Percentiles rank a stretch among this genome's conserved stretches.
phyloP scores from a whole-genome alignment of 30 jellyfish, hydroid and myxozoan genomes.

The Clytia hemisphaerica region DNA sequence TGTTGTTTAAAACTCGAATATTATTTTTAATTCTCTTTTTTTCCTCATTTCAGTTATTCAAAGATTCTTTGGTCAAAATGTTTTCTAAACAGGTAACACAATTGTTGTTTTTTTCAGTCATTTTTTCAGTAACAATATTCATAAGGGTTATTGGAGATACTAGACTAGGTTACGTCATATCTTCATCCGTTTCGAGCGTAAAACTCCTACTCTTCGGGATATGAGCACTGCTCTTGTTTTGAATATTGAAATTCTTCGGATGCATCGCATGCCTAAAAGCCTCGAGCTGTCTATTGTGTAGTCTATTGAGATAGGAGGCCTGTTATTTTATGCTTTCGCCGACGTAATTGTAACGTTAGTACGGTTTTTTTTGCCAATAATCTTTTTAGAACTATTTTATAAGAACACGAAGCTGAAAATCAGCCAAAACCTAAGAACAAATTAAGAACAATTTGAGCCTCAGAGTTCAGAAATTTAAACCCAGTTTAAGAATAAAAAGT shows the following conservation, averaged over 20 bases:
- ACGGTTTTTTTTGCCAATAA: no score
- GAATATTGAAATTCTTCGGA: no score
- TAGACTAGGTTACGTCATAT: neutral
- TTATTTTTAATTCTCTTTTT: neutral
- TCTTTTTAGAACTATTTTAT: no score
- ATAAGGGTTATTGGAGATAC: neutral
- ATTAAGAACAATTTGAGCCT: no score
- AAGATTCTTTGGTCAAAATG: conserved; percentile 37
- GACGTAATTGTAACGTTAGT: no score
- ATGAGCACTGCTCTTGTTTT: neutral
- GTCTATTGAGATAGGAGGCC: neutral
- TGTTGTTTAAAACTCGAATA: neutral
- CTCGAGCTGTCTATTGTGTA: no score
- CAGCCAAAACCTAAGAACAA: no score
- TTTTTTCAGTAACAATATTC: neutral
- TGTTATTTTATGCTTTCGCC: neutral
- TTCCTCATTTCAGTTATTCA: conserved; percentile 46
- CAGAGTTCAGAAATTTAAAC: no score
- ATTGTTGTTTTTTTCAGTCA: neutral
- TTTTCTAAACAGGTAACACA: conserved; percentile 53
- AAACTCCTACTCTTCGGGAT: no score
- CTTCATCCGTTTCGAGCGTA: no score
- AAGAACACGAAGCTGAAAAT: no score
- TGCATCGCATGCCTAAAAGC: neutral
- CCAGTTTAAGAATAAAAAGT: no score